Evolutionary conservation across 1,140 invertebrate genomes (phyloP).

Genomic region (Drosophila tristis): DNA sequence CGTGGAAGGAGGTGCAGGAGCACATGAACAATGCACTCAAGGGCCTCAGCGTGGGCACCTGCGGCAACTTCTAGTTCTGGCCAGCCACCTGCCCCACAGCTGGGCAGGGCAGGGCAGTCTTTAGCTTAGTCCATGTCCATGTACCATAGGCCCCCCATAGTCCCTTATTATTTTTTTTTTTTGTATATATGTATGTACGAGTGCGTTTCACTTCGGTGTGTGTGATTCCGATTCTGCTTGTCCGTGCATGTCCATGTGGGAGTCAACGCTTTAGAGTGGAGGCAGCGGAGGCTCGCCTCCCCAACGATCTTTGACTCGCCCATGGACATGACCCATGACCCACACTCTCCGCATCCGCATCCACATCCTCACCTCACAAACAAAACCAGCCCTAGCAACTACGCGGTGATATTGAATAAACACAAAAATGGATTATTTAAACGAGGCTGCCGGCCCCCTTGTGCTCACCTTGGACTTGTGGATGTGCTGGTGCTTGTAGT

Average conservation of each 20-base stretch:
- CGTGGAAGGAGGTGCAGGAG: conserved; percentile 87
- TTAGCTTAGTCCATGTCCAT: background rate
- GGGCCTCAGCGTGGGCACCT: conserved; percentile 86
- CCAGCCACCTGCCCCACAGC: too few relatives aligned
- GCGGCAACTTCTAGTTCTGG: conserved; percentile 88
- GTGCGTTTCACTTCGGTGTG: conserved; percentile 4
- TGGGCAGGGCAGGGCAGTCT: background rate
- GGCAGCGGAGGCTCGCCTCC: background rate
- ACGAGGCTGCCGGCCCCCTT: conserved; percentile 5
- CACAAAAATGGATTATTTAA: conserved; percentile 32
- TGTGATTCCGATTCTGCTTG: conserved; percentile 1
- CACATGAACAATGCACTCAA: conserved; percentile 86
- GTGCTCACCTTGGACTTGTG: conserved; percentile 94
- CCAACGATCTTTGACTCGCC: conserved; percentile 36
- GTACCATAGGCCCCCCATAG: background rate
- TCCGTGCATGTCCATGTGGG: conserved; percentile 24
- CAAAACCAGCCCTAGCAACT: conserved; percentile 3
- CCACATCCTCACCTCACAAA: background rate
- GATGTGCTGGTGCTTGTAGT: conserved; percentile 96
- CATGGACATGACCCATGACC: conserved; percentile 30
- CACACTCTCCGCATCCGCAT: background rate
- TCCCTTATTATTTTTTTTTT: conserved; percentile 13
- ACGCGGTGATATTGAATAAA: conserved; percentile 49
- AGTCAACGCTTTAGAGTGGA: conserved; percentile 25
- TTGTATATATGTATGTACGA: conserved; percentile 27